Conservation (phyloP, 1,140 invertebrate genomes). For the Vanessa atalanta region DNA sequence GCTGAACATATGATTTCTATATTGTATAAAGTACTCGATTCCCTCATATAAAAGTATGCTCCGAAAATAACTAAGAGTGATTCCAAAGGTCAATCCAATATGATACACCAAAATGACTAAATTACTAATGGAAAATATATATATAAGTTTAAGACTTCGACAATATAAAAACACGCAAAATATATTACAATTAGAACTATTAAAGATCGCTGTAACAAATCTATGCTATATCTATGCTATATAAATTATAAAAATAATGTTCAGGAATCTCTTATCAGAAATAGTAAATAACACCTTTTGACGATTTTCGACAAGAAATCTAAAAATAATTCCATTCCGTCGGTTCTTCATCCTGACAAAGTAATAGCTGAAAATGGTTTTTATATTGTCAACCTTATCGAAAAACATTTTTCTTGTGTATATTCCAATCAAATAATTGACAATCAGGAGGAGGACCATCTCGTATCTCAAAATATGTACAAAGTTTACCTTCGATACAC, state of each 20-base stretch:
- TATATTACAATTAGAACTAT: not conserved
- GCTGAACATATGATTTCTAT: not conserved
- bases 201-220: not conserved
- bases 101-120: not conserved
- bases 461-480: not conserved
- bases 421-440: not conserved
- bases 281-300: not conserved
- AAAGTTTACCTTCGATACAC: not conserved
- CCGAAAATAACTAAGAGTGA: not conserved
- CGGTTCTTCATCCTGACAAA: not conserved
- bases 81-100: not conserved
- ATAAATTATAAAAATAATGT: not conserved
- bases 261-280: not conserved
- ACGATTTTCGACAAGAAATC: not conserved
- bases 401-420: not conserved
- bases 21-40: not conserved
- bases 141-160: not conserved
- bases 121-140: not conserved
- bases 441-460: not conserved
- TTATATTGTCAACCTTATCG: not conserved
- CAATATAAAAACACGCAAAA: not conserved
- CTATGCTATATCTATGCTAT: not conserved
- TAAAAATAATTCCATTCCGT: not conserved
- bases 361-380: not conserved
- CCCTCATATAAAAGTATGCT: not conserved